Evolutionary conservation across 2,113 vertebrate genomes (phyloP).

Genomic region (Pipa parva): DNA sequence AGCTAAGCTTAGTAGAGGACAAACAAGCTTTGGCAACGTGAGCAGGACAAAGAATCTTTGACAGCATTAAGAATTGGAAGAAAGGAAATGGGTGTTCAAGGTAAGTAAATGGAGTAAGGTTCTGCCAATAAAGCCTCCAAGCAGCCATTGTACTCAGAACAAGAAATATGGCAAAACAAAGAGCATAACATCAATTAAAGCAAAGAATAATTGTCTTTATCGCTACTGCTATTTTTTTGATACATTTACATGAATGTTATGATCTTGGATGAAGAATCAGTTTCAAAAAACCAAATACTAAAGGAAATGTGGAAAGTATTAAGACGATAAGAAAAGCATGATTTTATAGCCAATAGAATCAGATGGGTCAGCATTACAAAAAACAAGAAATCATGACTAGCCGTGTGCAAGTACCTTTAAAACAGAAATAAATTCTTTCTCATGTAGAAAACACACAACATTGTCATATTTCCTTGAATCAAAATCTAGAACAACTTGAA

Average conservation of each 20-base stretch:
- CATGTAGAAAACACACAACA: too few species aligned
- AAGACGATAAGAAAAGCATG: too few species aligned
- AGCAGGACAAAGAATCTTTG: constrained; percentile 39
- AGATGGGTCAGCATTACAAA: background rate
- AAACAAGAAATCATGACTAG: too few species aligned
- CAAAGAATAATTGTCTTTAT: constrained; percentile 60
- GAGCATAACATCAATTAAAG: constrained; percentile 51
- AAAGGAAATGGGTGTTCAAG: constrained; percentile 39
- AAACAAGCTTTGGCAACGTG: constrained; percentile 25
- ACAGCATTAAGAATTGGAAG: constrained; percentile 42
- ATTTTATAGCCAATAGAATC: background rate
- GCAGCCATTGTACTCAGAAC: constrained; percentile 14
- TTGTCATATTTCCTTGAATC: too few species aligned
- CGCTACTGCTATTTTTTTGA: constrained; percentile 52
- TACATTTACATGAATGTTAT: constrained; percentile 45
- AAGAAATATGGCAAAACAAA: constrained; percentile 48
- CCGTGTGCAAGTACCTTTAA: too few species aligned
- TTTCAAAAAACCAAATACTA: background rate
- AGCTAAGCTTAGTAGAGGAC: constrained; percentile 42
- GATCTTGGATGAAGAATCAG: constrained; percentile 36
- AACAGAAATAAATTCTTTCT: too few species aligned
- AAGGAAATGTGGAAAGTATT: too few species aligned
- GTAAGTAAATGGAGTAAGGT: constrained; percentile 20
- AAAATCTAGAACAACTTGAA: too few species aligned
- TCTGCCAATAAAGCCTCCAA: constrained; percentile 38